A percentile compares a stretch with the other conserved stretches of the same genome.
These are phyloP conservation scores for Limnephilus auricula DNA, from an alignment of 2,888 invertebrate species.

Conservation along the genomic window DNA sequence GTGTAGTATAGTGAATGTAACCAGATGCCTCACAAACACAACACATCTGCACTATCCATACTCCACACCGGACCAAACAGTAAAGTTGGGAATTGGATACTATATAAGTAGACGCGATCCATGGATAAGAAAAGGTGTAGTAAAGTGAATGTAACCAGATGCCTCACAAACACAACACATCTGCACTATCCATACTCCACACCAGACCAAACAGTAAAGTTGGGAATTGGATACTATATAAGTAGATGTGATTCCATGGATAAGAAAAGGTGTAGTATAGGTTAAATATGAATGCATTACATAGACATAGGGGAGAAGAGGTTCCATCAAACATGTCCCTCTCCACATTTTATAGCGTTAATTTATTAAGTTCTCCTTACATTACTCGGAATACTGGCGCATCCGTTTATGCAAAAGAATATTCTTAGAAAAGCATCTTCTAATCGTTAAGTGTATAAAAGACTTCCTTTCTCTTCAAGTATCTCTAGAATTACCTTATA, in stretches of 20 bases:
- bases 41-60: neutral
- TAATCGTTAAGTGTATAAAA: conserved; percentile 47
- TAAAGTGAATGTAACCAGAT: neutral
- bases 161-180: too few relatives aligned
- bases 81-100: too few relatives aligned
- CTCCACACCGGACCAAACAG: too few relatives aligned
- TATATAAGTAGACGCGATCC: too few relatives aligned
- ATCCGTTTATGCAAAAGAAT: conserved; percentile 47
- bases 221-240: neutral
- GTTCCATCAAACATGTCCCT: conserved; percentile 18
- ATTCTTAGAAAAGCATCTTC: conserved; percentile 47
- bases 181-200: neutral
- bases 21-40: too few relatives aligned
- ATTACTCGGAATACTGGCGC: conserved; percentile 22
- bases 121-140: neutral
- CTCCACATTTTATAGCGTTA: conserved; percentile 20
- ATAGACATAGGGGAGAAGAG: neutral
- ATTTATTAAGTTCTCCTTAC: conserved; percentile 38
- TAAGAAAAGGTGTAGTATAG: conserved; percentile 19
- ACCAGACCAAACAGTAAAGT: neutral
- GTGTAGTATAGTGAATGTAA: neutral
- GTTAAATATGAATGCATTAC: conserved; percentile 19
- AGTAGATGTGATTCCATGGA: neutral
- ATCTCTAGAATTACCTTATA: conserved; percentile 48
- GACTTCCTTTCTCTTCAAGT: conserved; percentile 25